These are phyloP conservation scores for Empidonax traillii DNA, from an alignment of 2,113 vertebrate genomes.

Conservation along the genomic window DNA sequence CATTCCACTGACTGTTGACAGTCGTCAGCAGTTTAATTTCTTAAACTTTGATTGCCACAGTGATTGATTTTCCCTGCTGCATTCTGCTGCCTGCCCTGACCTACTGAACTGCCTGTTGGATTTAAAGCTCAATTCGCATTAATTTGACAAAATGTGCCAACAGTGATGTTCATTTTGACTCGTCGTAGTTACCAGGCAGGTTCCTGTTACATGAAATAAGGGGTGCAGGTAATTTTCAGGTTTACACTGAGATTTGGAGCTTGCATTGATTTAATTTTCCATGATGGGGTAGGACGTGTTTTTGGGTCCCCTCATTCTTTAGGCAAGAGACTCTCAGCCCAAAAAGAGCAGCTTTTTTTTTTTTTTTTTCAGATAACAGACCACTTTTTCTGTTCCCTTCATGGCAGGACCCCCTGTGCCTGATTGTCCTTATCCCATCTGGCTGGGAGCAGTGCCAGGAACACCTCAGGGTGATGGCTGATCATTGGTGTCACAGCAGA, in stretches of 20 bases:
- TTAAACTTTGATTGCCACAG: background rate
- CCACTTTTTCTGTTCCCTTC: background rate
- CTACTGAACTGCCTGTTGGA: background rate
- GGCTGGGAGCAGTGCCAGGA: background rate
- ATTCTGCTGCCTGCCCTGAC: background rate
- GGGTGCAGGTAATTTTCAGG: background rate
- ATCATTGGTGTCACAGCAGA: background rate
- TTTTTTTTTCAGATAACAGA: background rate
- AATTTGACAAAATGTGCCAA: background rate
- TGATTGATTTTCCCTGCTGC: background rate
- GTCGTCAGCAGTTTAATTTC: background rate
- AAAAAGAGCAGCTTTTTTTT: background rate
- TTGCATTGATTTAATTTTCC: background rate
- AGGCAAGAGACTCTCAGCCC: background rate
- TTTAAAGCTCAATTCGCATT: background rate
- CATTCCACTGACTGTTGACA: background rate
- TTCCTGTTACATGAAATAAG: background rate
- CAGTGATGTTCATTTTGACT: background rate
- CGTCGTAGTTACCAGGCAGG: background rate
- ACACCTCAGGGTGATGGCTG: background rate
- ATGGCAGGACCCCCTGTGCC: background rate
- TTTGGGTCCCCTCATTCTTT: background rate
- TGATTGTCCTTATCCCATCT: background rate
- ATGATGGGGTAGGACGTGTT: background rate
- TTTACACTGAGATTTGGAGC: background rate